Evolutionary conservation across 2,888 invertebrate species (phyloP), one percentile per base, ranked within the genome.

Genomic region (Autographa gamma): DNA sequence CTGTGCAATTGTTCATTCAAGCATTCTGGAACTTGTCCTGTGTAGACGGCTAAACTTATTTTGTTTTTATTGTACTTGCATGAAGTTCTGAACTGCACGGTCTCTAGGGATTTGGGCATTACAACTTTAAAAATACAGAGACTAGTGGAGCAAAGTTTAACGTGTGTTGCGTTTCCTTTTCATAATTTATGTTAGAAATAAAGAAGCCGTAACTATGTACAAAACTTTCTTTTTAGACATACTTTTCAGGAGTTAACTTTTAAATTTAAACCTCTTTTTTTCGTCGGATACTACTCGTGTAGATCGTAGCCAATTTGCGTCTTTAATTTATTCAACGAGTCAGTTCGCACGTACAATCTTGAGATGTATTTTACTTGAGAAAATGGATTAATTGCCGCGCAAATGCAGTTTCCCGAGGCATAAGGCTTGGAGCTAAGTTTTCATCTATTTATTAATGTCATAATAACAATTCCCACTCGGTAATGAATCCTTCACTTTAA

Each of bases 371-470:
- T 19, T n/a, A 71, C 31, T 52, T 32, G 64, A 71, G 68, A 43
- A 69, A 69, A 74, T 71, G 7, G 75, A 80, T 73, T 69, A 81
- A 81, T 76, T 70, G 58, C 56, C 60, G 31, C 65, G 68, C 60
- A 76, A 79, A 81, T 80, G 82, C 72, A 79, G 65, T 76, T 69
- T 56, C 62, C 58, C 31, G 16, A 8, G 48, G n/a, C 48, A n/a
- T n/a, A n/a, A 54, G 71, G 19, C 19, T 25, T 58, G 25, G 48
- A 73, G 65, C 69, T 66, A 69, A 74, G 72, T 78, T 71, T 72
- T 68, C 64, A 73, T 69, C 76, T 66, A 81, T 81, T 80, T 81
- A 69, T 81, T 76, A 81, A 60, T 61, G 82, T 81, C 76, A 79
- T 79, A 76, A 81, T 81, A 81, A 79, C 76, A 76, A 82, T 78